Conservation (phyloP, 2,888 invertebrate genomes). For the Microdon myrmicae region DNA sequence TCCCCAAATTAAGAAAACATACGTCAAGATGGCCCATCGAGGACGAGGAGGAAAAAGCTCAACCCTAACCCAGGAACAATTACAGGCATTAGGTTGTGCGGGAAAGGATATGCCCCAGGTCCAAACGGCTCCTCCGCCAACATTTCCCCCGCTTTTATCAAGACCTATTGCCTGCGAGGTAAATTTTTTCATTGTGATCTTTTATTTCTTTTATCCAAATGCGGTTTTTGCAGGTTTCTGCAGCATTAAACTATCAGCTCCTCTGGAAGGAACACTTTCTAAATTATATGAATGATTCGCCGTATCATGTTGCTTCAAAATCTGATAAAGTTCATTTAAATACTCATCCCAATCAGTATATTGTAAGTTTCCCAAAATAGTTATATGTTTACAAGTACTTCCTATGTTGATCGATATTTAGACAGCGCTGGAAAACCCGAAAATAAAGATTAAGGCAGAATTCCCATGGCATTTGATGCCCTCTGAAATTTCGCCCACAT, state of each 20-base stretch:
- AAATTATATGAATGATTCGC: constrained; percentile 77
- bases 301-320: constrained; percentile 62
- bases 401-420: constrained; percentile 24
- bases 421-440: constrained; percentile 59
- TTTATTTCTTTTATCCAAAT: not conserved
- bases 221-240: constrained; percentile 65
- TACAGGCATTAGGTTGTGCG: constrained; percentile 63
- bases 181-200: not conserved
- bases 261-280: constrained; percentile 79
- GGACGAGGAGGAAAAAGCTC: constrained; percentile 62
- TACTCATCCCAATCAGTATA: constrained; percentile 56
- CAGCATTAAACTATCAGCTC: constrained; percentile 76
- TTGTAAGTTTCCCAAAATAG: constrained; percentile 45
- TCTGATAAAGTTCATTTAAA: constrained; percentile 43
- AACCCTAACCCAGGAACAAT: constrained; percentile 64
- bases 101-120: constrained; percentile 70
- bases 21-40: constrained; percentile 60
- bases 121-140: constrained; percentile 70
- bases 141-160: constrained; percentile 72
- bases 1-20: too few relatives aligned
- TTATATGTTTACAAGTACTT: not conserved
- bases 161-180: constrained; percentile 70
- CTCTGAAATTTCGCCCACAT: constrained; percentile 68
- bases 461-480: constrained; percentile 73
- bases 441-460: constrained; percentile 59